These are phyloP conservation scores for Caenorhabditis remanei DNA, from an alignment of 1,140 invertebrate species.

Conservation along the genomic window DNA sequence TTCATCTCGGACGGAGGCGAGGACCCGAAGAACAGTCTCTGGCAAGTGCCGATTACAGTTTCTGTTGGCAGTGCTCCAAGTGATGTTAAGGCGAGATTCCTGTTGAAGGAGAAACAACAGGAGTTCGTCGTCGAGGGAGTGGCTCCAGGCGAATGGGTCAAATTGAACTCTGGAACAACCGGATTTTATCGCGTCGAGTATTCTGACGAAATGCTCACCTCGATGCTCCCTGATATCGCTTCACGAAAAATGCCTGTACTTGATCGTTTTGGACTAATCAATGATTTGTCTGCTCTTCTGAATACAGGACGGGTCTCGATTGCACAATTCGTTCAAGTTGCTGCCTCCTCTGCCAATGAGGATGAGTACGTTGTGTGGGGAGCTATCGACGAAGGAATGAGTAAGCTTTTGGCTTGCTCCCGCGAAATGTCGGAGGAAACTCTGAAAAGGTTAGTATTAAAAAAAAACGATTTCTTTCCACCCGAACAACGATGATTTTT, in stretches of 20 bases:
- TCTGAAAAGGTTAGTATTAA: not conserved
- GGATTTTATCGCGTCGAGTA: conserved; percentile 86
- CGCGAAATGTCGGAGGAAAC: conserved; percentile 6
- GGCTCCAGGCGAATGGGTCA: conserved; percentile 86
- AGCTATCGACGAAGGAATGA: conserved; percentile 63
- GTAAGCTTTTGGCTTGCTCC: not conserved
- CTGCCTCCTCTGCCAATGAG: conserved; percentile 70
- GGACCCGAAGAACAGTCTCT: conserved; percentile 62
- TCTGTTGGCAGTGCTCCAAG: conserved; percentile 84
- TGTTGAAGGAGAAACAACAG: conserved; percentile 82
- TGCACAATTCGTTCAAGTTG: conserved; percentile 73
- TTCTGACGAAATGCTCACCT: conserved; percentile 84
- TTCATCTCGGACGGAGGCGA: conserved; percentile 69
- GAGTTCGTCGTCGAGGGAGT: conserved; percentile 83
- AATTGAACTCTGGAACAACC: conserved; percentile 81
- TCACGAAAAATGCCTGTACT: conserved; percentile 86
- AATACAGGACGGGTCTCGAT: conserved; percentile 67
- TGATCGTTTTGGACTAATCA: conserved; percentile 89
- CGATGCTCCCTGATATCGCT: conserved; percentile 86
- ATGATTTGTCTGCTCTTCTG: conserved; percentile 91
- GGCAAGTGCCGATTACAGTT: conserved; percentile 86
- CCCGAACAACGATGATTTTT: not conserved
- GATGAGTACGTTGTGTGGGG: conserved; percentile 76
- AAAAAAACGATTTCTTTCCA: not conserved
- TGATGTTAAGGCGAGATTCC: conserved; percentile 81